These are phyloP conservation scores for Campopleginae sp. DNA, from an alignment of 2,888 invertebrate species.

Conservation along the genomic window DNA sequence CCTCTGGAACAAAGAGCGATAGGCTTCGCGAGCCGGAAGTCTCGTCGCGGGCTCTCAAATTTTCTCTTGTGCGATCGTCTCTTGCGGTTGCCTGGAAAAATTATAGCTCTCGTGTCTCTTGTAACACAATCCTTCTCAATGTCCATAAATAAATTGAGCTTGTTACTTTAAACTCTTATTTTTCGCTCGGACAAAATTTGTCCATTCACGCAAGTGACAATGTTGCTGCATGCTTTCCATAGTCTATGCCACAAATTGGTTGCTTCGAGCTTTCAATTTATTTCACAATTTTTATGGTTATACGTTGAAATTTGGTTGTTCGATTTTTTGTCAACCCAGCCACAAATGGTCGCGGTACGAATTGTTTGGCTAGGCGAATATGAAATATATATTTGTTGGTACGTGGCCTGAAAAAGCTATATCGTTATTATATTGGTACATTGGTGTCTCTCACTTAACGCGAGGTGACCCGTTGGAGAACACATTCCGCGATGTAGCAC, in stretches of 20 bases:
- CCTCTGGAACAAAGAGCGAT: slow-evolving; percentile 50
- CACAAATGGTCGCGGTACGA: background rate
- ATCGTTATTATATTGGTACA: slow-evolving; percentile 31
- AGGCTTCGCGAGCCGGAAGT: slow-evolving; percentile 52
- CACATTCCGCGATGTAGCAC: slow-evolving; percentile 63
- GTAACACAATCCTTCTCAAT: background rate
- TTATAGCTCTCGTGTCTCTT: slow-evolving; percentile 14
- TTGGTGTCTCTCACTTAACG: slow-evolving; percentile 50
- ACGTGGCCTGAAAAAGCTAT: slow-evolving; percentile 24
- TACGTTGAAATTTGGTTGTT: background rate
- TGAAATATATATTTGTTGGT: slow-evolving; percentile 17
- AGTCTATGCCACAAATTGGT: no score
- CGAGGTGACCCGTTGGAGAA: slow-evolving; percentile 56
- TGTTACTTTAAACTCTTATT: background rate
- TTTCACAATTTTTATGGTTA: background rate
- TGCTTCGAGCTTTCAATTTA: background rate
- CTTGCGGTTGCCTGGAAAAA: slow-evolving; percentile 15
- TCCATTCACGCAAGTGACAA: background rate
- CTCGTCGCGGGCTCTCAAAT: slow-evolving; percentile 18
- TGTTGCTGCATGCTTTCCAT: background rate
- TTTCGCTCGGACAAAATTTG: background rate
- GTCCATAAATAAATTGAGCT: background rate
- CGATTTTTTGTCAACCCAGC: background rate
- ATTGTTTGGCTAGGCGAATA: background rate
- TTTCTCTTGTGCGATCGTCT: slow-evolving; percentile 33